Percentiles rank a stretch among this genome's conserved stretches.
Evolutionary conservation across 2,888 invertebrate species (phyloP).

Genomic region (Stictocephala bisonia): DNA sequence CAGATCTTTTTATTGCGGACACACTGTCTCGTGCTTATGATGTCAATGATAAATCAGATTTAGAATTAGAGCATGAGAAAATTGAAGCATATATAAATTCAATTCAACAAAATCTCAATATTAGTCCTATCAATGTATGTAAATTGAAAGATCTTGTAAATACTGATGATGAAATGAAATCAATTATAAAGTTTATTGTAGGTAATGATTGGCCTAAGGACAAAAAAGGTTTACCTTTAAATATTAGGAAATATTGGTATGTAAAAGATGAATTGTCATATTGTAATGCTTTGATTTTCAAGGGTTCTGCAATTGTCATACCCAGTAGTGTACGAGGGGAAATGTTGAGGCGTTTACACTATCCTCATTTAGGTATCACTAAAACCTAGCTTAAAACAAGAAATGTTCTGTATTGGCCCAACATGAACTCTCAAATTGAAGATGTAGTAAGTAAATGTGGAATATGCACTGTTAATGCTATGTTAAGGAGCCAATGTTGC

Average conservation of each 20-base stretch:
- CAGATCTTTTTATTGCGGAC: conserved; percentile 13
- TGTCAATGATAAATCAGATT: not conserved
- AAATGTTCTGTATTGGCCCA: conserved; percentile 15
- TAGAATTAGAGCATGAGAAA: not conserved
- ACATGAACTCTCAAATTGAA: conserved; percentile 11
- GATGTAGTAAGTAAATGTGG: conserved; percentile 27
- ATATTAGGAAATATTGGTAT: not conserved
- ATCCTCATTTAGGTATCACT: conserved; percentile 22
- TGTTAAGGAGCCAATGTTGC: conserved; percentile 8
- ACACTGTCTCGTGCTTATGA: conserved; percentile 1
- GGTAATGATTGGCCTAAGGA: conserved; percentile 18
- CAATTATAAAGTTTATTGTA: not conserved
- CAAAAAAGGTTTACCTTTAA: not conserved
- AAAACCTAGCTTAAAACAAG: conserved; percentile 11
- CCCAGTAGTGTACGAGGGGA: conserved; percentile 16
- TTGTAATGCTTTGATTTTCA: conserved; percentile 20
- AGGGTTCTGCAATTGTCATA: conserved; percentile 4
- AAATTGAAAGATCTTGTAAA: too few relatives aligned
- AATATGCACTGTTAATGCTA: not conserved
- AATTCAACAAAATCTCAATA: not conserved
- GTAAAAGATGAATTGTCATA: conserved; percentile 13
- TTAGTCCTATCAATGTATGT: conserved; percentile 5
- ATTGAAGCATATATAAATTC: conserved; percentile 3
- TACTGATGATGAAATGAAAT: not conserved
- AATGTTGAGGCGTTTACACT: conserved; percentile 27